Percentiles rank a stretch among this genome's conserved stretches.
Conservation (phyloP, 1,140 invertebrate species). For the Harpegnathos saltator region DNA sequence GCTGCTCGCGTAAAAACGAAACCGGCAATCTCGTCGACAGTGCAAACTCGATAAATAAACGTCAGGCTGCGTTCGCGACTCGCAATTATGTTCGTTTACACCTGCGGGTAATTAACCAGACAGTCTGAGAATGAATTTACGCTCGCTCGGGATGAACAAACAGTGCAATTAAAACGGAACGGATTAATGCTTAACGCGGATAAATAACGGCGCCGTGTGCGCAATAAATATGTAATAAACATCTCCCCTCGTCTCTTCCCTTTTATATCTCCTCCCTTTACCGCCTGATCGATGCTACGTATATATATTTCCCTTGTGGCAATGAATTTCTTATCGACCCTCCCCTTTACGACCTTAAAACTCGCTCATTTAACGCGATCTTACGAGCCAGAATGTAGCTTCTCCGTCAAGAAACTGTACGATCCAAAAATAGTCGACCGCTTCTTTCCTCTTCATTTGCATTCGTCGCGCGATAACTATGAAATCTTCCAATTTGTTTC, state of each 20-base stretch:
- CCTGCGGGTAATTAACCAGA: too few relatives aligned
- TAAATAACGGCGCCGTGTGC: too few relatives aligned
- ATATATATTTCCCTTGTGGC: conserved; percentile 18
- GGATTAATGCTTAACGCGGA: too few relatives aligned
- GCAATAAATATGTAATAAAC: background rate
- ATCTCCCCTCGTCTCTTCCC: background rate
- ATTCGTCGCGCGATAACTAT: background rate
- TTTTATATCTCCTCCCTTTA: background rate
- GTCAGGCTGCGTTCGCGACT: too few relatives aligned
- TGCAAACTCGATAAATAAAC: too few relatives aligned
- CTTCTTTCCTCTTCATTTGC: background rate
- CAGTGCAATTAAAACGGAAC: too few relatives aligned
- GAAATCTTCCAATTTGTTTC: too few relatives aligned
- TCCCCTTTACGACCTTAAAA: conserved; percentile 13
- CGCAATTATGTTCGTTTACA: too few relatives aligned
- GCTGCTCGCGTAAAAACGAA: too few relatives aligned
- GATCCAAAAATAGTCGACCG: conserved; percentile 7
- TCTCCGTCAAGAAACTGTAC: conserved; percentile 4
- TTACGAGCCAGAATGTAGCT: conserved; percentile 14
- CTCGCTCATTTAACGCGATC: conserved; percentile 21
- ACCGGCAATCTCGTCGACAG: too few relatives aligned
- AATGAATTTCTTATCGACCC: conserved; percentile 24
- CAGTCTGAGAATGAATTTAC: too few relatives aligned
- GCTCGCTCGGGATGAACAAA: too few relatives aligned
- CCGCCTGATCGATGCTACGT: background rate